Evolutionary conservation across 2,888 invertebrate genomes (phyloP), one percentile per base, ranked within the genome.

Genomic region (Spisula solida): DNA sequence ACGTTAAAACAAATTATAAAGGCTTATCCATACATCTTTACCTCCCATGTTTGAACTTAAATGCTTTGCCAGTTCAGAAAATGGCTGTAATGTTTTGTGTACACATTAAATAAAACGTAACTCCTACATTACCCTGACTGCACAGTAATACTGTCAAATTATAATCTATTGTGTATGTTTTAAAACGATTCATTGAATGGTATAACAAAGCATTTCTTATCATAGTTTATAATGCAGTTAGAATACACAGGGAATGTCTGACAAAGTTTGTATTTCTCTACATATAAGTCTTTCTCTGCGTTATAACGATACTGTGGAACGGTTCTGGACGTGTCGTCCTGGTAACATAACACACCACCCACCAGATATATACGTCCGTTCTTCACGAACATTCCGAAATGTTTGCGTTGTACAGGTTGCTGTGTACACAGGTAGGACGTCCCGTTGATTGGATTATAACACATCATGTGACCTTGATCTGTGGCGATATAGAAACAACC

Each of bases 391-490:
- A 92, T 92, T 20, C 90, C 91, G 51, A 92, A 92, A 25, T 88
- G 85, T 5, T 86, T 48, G 16, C 90, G 80, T 4, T 60, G 70
- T 8, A 91, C 51, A 0, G 92, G 92, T 47, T 92, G 91, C 25
- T 88, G 87, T 25, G 90, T 66, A 60, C 92, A 92, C 0, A 91
- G 82, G 20, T 83, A 51, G 8, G 91, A 88, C 25, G 48, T 41
- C 0, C 91, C 90, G 18, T 83, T 70, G 6, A 47, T 20, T 4
- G 91, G 87, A n/a, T 92, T 88, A 34, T 91, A 92, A 41, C 88
- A 70, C 10, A 92, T 90, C 88, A 92, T 85, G 81, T 92, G 92
- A 87, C 92, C 91, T 86, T 92, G 91, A 48, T 87, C 86, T 14
- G 92, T 88, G 31, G 92, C 91, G 66, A 92, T 91, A 75, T 86